Conservation (phyloP, 2,888 invertebrate species). For the Macrophya annulata region DNA sequence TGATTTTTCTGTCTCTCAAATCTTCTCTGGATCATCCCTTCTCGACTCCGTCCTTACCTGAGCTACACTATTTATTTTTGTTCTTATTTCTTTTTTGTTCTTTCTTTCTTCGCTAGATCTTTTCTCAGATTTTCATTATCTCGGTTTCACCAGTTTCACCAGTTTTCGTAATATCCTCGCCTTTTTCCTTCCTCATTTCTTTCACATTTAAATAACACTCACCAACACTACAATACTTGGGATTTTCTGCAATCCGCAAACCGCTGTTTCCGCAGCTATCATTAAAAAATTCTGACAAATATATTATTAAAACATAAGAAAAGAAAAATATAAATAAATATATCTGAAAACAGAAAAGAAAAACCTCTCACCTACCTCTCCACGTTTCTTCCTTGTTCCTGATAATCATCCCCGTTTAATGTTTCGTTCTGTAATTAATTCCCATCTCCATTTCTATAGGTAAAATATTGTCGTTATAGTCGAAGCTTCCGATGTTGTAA, state of each 20-base stretch:
- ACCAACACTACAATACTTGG: neutral
- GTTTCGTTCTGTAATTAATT: constrained; percentile 16
- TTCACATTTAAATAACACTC: neutral
- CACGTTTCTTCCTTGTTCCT: neutral
- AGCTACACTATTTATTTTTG: neutral
- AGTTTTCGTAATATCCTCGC: neutral
- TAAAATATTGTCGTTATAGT: neutral
- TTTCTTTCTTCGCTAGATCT: neutral
- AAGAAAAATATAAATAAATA: neutral
- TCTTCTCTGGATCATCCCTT: constrained; percentile 16
- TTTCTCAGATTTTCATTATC: neutral
- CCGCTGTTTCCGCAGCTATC: neutral
- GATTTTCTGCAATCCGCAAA: neutral
- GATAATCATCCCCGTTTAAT: neutral
- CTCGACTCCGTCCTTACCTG: neutral
- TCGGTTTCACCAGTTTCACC: neutral
- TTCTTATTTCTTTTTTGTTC: neutral
- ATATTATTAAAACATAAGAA: neutral
- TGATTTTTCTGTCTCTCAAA: constrained; percentile 22
- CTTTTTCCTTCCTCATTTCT: neutral
- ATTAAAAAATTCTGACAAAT: neutral
- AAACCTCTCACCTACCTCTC: neutral
- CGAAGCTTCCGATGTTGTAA: constrained; percentile 11
- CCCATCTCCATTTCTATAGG: constrained; percentile 4
- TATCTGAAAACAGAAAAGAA: neutral